Percentiles rank a stretch among this genome's conserved stretches.
These are phyloP conservation scores for Stegodyphus dumicola DNA, from an alignment of 1,140 invertebrate genomes.

Conservation along the genomic window DNA sequence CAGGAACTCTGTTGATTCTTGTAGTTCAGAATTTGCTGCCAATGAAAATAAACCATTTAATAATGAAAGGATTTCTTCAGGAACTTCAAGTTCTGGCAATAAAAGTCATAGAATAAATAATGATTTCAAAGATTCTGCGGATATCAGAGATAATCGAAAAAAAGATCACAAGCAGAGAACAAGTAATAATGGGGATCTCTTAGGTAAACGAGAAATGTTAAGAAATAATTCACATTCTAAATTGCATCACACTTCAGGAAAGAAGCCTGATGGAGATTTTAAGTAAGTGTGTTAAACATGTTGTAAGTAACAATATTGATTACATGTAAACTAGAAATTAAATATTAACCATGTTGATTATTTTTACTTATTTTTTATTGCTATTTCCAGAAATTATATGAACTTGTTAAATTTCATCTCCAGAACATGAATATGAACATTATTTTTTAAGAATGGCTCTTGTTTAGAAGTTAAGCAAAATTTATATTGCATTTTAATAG, in stretches of 20 bases:
- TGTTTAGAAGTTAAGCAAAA: too few relatives aligned
- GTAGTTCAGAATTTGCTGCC: conserved; percentile 10
- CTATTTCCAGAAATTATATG: too few relatives aligned
- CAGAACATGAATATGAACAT: too few relatives aligned
- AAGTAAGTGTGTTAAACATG: not conserved
- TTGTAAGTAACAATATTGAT: too few relatives aligned
- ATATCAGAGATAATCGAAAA: not conserved
- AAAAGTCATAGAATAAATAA: not conserved
- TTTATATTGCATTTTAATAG: too few relatives aligned
- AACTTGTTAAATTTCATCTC: too few relatives aligned
- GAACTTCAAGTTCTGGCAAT: not conserved
- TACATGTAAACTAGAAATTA: too few relatives aligned
- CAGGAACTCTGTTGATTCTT: conserved; percentile 5
- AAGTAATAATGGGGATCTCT: conserved; percentile 46
- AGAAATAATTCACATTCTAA: conserved; percentile 32
- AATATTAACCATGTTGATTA: too few relatives aligned
- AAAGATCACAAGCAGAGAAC: conserved; percentile 13
- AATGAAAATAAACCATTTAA: conserved; percentile 50
- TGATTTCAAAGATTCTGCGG: not conserved
- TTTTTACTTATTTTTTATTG: too few relatives aligned
- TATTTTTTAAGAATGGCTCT: too few relatives aligned
- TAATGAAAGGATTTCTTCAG: not conserved
- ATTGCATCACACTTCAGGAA: not conserved
- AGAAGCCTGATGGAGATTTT: not conserved
- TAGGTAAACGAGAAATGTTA: conserved; percentile 25